Evolutionary conservation across 2,797 vertebrate species (phyloP).

Genomic region (Megaceryle alcyon): DNA sequence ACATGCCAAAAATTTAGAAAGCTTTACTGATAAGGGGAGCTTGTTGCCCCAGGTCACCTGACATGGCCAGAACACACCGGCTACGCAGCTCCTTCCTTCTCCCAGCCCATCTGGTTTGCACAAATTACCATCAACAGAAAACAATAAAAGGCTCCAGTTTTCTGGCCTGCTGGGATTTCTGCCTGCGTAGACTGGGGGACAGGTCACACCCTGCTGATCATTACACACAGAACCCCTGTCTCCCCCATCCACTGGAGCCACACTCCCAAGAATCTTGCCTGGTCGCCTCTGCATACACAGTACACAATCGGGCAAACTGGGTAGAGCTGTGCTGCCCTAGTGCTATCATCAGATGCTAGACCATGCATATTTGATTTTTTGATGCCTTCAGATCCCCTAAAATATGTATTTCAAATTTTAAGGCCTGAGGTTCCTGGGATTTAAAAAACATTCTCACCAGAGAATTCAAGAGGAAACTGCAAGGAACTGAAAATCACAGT

Average conservation of each 20-base stretch:
- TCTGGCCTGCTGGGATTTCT: background rate
- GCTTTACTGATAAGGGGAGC: background rate
- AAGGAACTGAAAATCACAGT: background rate
- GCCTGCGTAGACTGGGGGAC: fast-evolving
- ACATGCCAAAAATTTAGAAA: background rate
- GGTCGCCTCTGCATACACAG: fast-evolving
- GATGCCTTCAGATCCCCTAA: background rate
- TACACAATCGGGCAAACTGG: background rate
- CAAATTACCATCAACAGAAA: background rate
- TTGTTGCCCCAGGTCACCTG: background rate
- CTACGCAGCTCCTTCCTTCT: background rate
- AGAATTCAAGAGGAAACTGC: background rate
- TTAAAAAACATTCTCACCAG: background rate
- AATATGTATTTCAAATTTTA: background rate
- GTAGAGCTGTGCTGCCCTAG: fast-evolving
- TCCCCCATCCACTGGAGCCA: background rate
- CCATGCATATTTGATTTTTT: background rate
- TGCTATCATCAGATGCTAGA: background rate
- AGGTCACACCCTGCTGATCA: background rate
- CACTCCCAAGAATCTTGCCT: background rate
- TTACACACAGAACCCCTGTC: background rate
- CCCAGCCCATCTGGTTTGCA: background rate
- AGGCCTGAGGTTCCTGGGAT: background rate
- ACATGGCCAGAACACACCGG: background rate
- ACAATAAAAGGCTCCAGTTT: background rate